Percentiles rank a stretch among this genome's conserved stretches.
Conservation (phyloP, 2,888 invertebrate species). For the Lycia hirtaria region DNA sequence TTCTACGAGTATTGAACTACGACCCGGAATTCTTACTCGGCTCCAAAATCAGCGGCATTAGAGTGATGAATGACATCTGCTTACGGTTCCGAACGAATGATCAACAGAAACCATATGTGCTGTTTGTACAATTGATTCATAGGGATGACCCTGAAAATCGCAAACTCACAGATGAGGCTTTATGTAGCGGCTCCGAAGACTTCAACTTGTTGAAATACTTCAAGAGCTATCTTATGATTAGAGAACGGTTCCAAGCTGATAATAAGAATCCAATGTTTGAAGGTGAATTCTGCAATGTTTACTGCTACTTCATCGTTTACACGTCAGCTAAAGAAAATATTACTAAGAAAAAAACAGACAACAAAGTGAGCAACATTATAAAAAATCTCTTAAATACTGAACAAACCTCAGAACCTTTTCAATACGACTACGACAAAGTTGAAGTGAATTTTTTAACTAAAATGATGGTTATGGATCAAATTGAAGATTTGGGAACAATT, state of each 20-base stretch:
- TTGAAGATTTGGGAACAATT: slow-evolving; percentile 43
- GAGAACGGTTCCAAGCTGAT: slow-evolving; percentile 42
- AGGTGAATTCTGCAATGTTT: slow-evolving; percentile 43
- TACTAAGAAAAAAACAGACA: slow-evolving; percentile 33
- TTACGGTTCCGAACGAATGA: slow-evolving; percentile 44
- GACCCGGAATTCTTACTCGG: slow-evolving; percentile 44
- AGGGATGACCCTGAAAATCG: slow-evolving; percentile 48
- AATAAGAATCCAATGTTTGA: slow-evolving; percentile 47
- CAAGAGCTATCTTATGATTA: slow-evolving; percentile 52
- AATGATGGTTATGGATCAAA: slow-evolving; percentile 43
- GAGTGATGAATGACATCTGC: slow-evolving; percentile 53
- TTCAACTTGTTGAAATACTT: slow-evolving; percentile 51
- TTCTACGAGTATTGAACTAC: slow-evolving; percentile 47
- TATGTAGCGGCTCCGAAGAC: slow-evolving; percentile 42
- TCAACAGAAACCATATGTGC: slow-evolving; percentile 37
- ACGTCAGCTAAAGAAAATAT: slow-evolving; percentile 50
- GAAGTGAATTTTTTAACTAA: slow-evolving; percentile 44
- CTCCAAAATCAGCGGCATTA: slow-evolving; percentile 52
- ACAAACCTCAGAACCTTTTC: slow-evolving; percentile 40
- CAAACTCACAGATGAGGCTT: slow-evolving; percentile 44
- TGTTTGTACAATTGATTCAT: slow-evolving; percentile 44
- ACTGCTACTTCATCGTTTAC: slow-evolving; percentile 52
- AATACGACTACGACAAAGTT: slow-evolving; percentile 44
- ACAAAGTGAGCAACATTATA: slow-evolving; percentile 36
- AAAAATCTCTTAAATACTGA: slow-evolving; percentile 45